Conservation (phyloP, 2,797 vertebrate species). For the Lithobates pipiens region DNA sequence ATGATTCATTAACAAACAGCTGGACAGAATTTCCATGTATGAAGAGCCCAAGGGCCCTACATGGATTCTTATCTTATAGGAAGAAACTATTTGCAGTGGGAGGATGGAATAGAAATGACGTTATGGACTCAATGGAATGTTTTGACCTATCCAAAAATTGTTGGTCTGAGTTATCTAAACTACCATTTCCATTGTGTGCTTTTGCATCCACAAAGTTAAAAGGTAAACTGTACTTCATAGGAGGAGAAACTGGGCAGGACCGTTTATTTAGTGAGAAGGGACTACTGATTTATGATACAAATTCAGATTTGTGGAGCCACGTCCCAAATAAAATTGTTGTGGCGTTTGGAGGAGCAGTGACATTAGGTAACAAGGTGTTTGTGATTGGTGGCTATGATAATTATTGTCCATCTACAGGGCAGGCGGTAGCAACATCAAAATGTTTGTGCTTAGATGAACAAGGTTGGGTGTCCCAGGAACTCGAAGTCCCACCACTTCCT, state of each 20-base stretch:
- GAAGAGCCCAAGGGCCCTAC: constrained; percentile 78
- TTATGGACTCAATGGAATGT: constrained; percentile 80
- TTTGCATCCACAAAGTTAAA: constrained; percentile 79
- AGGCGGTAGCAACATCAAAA: constrained; percentile 79
- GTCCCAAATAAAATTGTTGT: constrained; percentile 78
- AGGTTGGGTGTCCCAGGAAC: constrained; percentile 69
- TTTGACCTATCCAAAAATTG: constrained; percentile 71
- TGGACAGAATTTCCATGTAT: constrained; percentile 80
- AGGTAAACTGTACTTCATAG: constrained; percentile 80
- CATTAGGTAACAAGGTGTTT: constrained; percentile 81
- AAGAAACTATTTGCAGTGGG: constrained; percentile 80
- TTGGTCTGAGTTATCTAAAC: constrained; percentile 68
- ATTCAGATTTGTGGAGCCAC: constrained; percentile 78
- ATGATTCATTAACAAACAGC: constrained; percentile 77
- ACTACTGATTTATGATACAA: constrained; percentile 82
- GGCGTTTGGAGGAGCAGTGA: constrained; percentile 81
- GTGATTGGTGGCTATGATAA: constrained; percentile 84
- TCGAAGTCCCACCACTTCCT: constrained; percentile 79
- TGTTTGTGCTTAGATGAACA: constrained; percentile 82
- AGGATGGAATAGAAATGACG: constrained; percentile 77
- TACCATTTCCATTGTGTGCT: constrained; percentile 79
- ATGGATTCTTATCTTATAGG: constrained; percentile 78
- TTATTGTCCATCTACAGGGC: constrained; percentile 75
- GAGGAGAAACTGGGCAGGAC: constrained; percentile 79
- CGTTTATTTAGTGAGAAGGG: constrained; percentile 80